Evolutionary conservation across 2,113 vertebrate species (phyloP).

Genomic region (Austrofundulus limnaeus): DNA sequence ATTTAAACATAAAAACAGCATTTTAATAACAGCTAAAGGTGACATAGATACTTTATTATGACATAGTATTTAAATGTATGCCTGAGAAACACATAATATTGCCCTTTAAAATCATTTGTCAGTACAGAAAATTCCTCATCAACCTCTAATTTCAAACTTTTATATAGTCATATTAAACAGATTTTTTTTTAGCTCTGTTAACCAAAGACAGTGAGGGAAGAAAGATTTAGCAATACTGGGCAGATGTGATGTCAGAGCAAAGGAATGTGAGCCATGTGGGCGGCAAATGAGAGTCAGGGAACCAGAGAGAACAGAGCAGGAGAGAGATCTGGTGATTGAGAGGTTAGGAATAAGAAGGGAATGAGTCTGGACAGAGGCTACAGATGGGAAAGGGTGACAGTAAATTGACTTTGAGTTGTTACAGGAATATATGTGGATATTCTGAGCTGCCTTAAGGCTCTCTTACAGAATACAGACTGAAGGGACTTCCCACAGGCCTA

Average conservation of each 20-base stretch:
- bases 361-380: constrained; percentile 41
- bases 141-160: too few species aligned
- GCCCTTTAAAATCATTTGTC: too few species aligned
- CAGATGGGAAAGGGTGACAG: constrained; percentile 31
- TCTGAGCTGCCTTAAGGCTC: constrained; percentile 3
- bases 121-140: too few species aligned
- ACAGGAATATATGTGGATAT: neutral
- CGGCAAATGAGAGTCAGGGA: constrained; percentile 42
- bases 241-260: constrained; percentile 65
- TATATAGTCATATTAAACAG: too few species aligned
- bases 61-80: too few species aligned
- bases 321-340: constrained; percentile 2
- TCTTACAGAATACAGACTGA: constrained; percentile 20
- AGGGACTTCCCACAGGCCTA: constrained; percentile 34
- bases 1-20: too few species aligned
- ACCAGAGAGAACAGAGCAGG: constrained; percentile 15
- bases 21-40: too few species aligned
- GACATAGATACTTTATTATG: too few species aligned
- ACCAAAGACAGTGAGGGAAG: constrained; percentile 15
- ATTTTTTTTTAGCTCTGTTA: too few species aligned
- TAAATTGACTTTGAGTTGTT: constrained; percentile 8
- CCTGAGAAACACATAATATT: too few species aligned
- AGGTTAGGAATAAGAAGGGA: constrained; percentile 10
- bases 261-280: constrained; percentile 73
- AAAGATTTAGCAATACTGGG: constrained; percentile 41